A percentile compares a stretch with the other conserved stretches of the same genome.
Evolutionary conservation across 2,888 invertebrate genomes (phyloP).

Genomic region (Melieria omissa): DNA sequence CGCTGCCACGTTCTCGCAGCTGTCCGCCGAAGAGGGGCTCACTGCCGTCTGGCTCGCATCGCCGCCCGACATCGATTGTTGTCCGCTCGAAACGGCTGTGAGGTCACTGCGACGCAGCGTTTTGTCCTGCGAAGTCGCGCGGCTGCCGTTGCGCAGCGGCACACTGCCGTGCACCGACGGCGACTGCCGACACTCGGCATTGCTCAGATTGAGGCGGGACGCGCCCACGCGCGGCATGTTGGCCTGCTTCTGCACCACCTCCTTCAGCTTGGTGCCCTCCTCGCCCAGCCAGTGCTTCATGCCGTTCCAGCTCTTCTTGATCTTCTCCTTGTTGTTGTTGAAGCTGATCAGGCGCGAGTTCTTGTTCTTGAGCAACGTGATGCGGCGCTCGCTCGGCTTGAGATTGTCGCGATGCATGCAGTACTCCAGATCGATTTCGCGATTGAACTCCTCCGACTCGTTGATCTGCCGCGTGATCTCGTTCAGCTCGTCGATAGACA

Average conservation of each 20-base stretch:
- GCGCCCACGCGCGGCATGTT: slow-evolving; percentile 61
- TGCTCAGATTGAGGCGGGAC: slow-evolving; percentile 53
- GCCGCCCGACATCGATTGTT: slow-evolving; percentile 40
- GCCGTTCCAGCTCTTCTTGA: slow-evolving; percentile 66
- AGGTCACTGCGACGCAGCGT: slow-evolving; percentile 35
- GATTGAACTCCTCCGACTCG: slow-evolving; percentile 63
- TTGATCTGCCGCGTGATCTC: slow-evolving; percentile 66
- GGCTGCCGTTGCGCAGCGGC: slow-evolving; percentile 25
- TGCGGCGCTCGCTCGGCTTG: slow-evolving; percentile 63
- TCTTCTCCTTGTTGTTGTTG: slow-evolving; percentile 63
- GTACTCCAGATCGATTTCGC: slow-evolving; percentile 64
- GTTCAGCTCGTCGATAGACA: slow-evolving; percentile 66
- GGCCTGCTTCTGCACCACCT: slow-evolving; percentile 64
- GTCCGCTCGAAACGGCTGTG: slow-evolving; percentile 46
- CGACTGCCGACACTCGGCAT: slow-evolving; percentile 41
- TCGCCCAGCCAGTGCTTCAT: slow-evolving; percentile 66
- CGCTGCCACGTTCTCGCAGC: neutral
- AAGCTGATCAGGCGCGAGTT: slow-evolving; percentile 62
- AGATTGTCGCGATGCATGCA: slow-evolving; percentile 66
- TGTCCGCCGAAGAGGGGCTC: neutral
- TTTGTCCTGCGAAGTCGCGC: slow-evolving; percentile 30
- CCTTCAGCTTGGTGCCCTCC: slow-evolving; percentile 62
- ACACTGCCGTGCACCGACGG: slow-evolving; percentile 43
- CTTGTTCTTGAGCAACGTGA: slow-evolving; percentile 65
- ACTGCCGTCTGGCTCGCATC: slow-evolving; percentile 40